Evolutionary conservation across 64 coral and sea anemone species (phyloP).

Genomic region (Platygyra sinensis): DNA sequence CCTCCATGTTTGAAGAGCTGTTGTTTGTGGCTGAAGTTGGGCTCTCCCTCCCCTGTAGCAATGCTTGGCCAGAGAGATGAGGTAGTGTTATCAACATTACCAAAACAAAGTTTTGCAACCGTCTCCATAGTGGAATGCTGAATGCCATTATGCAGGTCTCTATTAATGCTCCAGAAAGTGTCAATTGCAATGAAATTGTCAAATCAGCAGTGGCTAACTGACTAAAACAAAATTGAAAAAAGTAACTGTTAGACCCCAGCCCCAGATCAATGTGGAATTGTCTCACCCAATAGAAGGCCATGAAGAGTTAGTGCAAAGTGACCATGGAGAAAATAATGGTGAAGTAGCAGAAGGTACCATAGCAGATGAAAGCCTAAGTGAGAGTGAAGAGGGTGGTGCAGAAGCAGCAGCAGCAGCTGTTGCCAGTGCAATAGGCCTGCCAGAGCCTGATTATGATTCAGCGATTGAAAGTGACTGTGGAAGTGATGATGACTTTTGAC

Average conservation of each 20-base stretch:
- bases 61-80: conserved; percentile 54
- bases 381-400: too few species aligned
- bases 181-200: conserved; percentile 36
- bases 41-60: conserved; percentile 36
- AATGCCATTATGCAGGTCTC: conserved; percentile 44
- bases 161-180: conserved; percentile 48
- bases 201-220: conserved; percentile 4
- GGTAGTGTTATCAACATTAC: conserved; percentile 54
- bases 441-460: neutral
- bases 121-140: conserved; percentile 32
- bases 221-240: neutral
- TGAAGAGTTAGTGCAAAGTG: neutral
- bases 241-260: neutral
- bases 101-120: conserved; percentile 43
- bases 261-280: too few species aligned
- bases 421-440: neutral
- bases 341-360: neutral
- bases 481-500: too few species aligned
- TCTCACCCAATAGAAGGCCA: neutral
- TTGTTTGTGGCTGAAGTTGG: conserved; percentile 55
- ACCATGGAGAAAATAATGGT: neutral
- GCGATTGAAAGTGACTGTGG: neutral
- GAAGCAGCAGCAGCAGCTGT: neutral
- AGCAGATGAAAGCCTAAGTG: too few species aligned
- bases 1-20: conserved; percentile 13